Conservation (phyloP, 2,888 invertebrate genomes). For the Petrophora chlorosata region DNA sequence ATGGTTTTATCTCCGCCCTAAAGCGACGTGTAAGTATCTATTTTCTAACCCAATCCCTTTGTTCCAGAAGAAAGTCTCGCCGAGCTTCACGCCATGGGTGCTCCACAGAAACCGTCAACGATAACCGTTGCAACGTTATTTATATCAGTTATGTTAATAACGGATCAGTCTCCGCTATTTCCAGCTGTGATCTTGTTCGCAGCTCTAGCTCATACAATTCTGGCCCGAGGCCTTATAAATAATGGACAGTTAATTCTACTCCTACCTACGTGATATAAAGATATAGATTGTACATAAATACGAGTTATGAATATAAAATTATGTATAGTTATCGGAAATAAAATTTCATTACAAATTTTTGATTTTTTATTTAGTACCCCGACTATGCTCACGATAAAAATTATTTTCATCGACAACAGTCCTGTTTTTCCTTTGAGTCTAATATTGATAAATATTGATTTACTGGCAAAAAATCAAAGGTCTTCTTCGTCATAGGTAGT, state of each 20-base stretch:
- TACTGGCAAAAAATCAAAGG: no score
- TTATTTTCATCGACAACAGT: not conserved
- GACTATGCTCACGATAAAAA: not conserved
- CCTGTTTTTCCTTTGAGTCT: no score
- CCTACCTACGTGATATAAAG: conserved; percentile 72
- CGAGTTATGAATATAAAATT: conserved; percentile 54
- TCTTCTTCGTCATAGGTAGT: no score
- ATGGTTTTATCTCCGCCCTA: no score
- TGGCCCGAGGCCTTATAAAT: conserved; percentile 50
- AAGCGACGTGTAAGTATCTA: no score
- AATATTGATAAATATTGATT: no score
- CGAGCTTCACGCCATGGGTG: conserved; percentile 71
- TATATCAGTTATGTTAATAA: conserved; percentile 47
- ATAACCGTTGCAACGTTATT: conserved; percentile 48
- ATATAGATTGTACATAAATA: conserved; percentile 56
- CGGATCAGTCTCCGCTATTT: conserved; percentile 48
- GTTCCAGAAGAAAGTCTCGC: conserved; percentile 82
- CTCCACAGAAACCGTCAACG: conserved; percentile 54
- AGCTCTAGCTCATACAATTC: conserved; percentile 44
- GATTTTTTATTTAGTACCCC: conserved; percentile 13
- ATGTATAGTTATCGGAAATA: conserved; percentile 74
- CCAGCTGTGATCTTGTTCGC: conserved; percentile 54
- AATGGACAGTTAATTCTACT: conserved; percentile 56
- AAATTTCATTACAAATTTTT: conserved; percentile 69
- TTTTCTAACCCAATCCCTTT: conserved; percentile 54